These are phyloP conservation scores for Craniophora ligustri DNA, from an alignment of 2,888 invertebrate species.

Conservation along the genomic window DNA sequence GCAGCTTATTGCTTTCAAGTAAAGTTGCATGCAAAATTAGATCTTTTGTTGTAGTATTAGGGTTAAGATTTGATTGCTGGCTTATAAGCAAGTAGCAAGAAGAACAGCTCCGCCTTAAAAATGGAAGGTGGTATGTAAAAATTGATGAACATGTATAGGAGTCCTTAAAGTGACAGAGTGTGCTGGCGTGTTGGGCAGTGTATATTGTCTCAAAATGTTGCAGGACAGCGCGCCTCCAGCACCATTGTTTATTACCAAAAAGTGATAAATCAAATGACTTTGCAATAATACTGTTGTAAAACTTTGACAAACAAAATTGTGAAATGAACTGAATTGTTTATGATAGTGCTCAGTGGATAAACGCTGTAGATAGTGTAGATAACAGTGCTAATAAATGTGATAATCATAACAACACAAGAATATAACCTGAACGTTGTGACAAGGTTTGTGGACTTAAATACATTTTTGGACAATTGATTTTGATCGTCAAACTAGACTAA, in stretches of 20 bases:
- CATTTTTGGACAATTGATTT: constrained; percentile 12
- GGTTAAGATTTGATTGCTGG: constrained; percentile 47
- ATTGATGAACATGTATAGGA: constrained; percentile 89
- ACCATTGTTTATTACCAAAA: constrained; percentile 86
- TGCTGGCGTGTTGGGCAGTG: constrained; percentile 87
- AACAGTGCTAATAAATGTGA: constrained; percentile 48
- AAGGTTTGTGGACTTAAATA: constrained; percentile 38
- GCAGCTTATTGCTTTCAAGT: constrained; percentile 69
- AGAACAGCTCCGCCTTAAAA: constrained; percentile 89
- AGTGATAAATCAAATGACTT: constrained; percentile 87
- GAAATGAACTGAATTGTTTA: constrained; percentile 54
- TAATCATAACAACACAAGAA: constrained; percentile 37
- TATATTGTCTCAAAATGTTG: constrained; percentile 88
- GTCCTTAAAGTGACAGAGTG: constrained; percentile 89
- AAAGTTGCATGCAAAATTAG: constrained; percentile 33
- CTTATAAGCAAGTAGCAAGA: constrained; percentile 68
- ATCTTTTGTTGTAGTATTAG: background rate
- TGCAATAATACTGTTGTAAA: constrained; percentile 74
- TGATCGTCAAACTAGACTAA: background rate
- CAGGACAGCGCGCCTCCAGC: constrained; percentile 76
- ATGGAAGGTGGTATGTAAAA: constrained; percentile 89
- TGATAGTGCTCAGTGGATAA: constrained; percentile 55
- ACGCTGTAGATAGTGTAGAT: constrained; percentile 35
- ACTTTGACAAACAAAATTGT: constrained; percentile 61
- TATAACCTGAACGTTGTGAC: constrained; percentile 23